phyloP scores from a whole-genome alignment of 2,888 invertebrate species.

The Epistrophella euchroma region DNA sequence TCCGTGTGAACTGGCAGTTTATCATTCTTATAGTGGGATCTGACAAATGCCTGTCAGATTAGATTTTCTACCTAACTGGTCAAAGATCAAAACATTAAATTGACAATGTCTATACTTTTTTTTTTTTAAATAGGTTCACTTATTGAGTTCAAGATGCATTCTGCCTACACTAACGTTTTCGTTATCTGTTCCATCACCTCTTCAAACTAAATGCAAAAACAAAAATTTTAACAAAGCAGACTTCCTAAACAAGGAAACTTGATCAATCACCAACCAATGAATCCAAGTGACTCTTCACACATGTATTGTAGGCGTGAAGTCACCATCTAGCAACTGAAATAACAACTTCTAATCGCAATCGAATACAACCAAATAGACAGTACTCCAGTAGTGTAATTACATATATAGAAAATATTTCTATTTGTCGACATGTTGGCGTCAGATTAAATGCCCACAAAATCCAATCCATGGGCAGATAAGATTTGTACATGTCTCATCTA shows the following conservation, averaged over 20 bases:
- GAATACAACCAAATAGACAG: constrained; percentile 6
- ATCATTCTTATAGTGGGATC: too few relatives aligned
- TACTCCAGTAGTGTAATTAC: constrained; percentile 54
- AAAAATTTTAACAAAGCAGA: constrained; percentile 21
- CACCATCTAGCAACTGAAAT: constrained; percentile 32
- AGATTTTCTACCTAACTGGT: too few relatives aligned
- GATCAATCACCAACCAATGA: constrained; percentile 24
- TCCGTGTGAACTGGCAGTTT: too few relatives aligned
- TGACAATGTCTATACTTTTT: too few relatives aligned
- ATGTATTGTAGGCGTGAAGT: constrained; percentile 41
- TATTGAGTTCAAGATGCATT: neutral
- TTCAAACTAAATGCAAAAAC: neutral
- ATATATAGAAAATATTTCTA: constrained; percentile 16
- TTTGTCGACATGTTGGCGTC: constrained; percentile 59
- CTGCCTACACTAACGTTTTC: neutral
- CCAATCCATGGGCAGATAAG: constrained; percentile 55
- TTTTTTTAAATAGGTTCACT: too few relatives aligned
- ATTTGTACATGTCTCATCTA: constrained; percentile 39
- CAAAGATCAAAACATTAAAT: too few relatives aligned
- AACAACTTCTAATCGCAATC: constrained; percentile 38
- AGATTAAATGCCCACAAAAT: constrained; percentile 45
- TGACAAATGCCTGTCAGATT: too few relatives aligned
- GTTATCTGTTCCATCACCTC: neutral
- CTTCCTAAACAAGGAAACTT: constrained; percentile 40
- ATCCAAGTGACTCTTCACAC: constrained; percentile 36